Conservation (phyloP, 2,888 invertebrate species). For the Drosophila anceps region DNA sequence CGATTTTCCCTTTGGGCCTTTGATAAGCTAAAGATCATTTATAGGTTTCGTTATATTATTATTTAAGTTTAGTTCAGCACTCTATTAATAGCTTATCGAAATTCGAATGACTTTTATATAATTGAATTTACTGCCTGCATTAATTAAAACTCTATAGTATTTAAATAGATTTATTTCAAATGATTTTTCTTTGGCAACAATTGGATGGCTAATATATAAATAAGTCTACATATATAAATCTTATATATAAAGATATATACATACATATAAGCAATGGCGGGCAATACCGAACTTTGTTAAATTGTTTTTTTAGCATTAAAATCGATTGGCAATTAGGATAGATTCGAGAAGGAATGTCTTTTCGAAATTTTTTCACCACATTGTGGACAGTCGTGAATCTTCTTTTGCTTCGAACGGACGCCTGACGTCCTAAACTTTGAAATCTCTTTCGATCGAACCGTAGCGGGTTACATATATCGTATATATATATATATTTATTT, state of each 20-base stretch:
- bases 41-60: conserved; percentile 32
- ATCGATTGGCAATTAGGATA: conserved; percentile 60
- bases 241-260: conserved; percentile 5
- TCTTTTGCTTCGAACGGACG: conserved; percentile 85
- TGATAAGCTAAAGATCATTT: conserved; percentile 54
- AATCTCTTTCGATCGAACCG: conserved; percentile 75
- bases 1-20: conserved; percentile 16
- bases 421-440: conserved; percentile 69
- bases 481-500: conserved; percentile 48
- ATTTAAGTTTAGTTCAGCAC: conserved; percentile 43
- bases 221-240: conserved; percentile 22
- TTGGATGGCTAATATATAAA: conserved; percentile 30
- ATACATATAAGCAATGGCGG: conserved; percentile 22
- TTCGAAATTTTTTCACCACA: conserved; percentile 66
- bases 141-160: conserved; percentile 59
- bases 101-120: conserved; percentile 68
- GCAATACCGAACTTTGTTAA: conserved; percentile 59
- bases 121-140: conserved; percentile 63
- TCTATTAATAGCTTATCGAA: conserved; percentile 52
- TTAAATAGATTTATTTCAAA: conserved; percentile 67
- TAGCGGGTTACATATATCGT: conserved; percentile 61
- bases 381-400: conserved; percentile 84
- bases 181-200: conserved; percentile 79
- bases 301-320: conserved; percentile 58
- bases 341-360: conserved; percentile 64